Base-by-base conservation (phyloP, 2,113 vertebrate species). In the Acrocephalus arundinaceus region DNA sequence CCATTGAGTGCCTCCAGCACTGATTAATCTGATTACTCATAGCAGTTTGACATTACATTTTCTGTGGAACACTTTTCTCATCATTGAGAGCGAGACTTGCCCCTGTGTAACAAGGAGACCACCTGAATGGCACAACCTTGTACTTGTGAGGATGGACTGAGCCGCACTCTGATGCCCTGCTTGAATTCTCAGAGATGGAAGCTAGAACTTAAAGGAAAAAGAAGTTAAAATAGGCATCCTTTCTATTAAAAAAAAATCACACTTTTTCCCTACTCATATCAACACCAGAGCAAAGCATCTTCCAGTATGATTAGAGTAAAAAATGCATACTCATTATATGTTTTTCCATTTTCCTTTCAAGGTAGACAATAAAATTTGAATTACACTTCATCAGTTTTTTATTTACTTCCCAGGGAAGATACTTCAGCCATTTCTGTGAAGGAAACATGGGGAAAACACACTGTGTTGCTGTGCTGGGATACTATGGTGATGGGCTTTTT, bases 21-120 rank as follows among this genome's bases (percentile, higher is more conserved):
- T 79, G 87, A 93, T 89, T 95, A 90, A 91, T 92, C 55, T 75
- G 86, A 94, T 97, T 95, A 82, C 67, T 96, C 58, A 66, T 7
- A 49, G 81, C 37, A 96, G 54, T 46, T 85, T 94, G 84, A 95
- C 78, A 79, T 61, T 85, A 49, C 20, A 35, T 85, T 93, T 91
- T 93, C 54, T 66, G 13, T 58, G 49, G 22, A 41, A 66, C 15
- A 37, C 9, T 59, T 79, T 79, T 39, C 49, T 82, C 15, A 77
- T 74, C 27, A 84, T 2, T 30, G 41, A 68, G 74, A 87, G n/a
- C 33, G 87, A 82, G 49, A 39, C 33, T 88, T 49, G 18, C 43
- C 28, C n/a, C 46, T 58, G 22, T 82, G 41, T 68, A 73, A 66
- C 17, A 17, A 85, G 43, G 18, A 93, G 31, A 46, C 43, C 68